Percentiles rank a stretch among this genome's conserved stretches.
Conservation (phyloP, 2,113 vertebrate species). For the Apeltes quadracus region DNA sequence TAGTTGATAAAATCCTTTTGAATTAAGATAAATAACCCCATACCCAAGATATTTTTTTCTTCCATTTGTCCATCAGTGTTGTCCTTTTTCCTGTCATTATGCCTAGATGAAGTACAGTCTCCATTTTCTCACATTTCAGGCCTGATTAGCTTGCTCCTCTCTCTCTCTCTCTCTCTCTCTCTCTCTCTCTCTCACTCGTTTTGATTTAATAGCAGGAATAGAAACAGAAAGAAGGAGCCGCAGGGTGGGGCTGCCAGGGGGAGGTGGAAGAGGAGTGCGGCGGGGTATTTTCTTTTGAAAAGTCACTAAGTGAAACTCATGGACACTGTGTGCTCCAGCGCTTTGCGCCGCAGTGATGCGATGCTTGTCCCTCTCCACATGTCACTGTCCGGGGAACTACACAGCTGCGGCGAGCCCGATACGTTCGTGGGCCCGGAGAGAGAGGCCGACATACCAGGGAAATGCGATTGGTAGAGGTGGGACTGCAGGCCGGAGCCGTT, state of each 20-base stretch:
- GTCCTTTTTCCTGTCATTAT: slow-evolving; percentile 38
- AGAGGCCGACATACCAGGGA: slow-evolving; percentile 95
- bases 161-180: slow-evolving; percentile 25
- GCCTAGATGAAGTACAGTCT: slow-evolving; percentile 50
- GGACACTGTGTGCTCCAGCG: slow-evolving; percentile 98
- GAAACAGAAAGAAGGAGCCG: slow-evolving; percentile 47
- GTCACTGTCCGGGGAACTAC: slow-evolving; percentile 97
- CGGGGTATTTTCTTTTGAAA: slow-evolving; percentile 12
- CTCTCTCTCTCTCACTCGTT: slow-evolving; percentile 35
- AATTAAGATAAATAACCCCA: slow-evolving; percentile 67
- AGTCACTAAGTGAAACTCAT: slow-evolving; percentile 97
- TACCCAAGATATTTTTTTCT: slow-evolving; percentile 32
- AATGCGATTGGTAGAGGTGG: slow-evolving; percentile 96
- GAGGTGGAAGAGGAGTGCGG: slow-evolving; percentile 1
- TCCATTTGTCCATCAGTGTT: slow-evolving; percentile 48
- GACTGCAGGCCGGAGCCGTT: slow-evolving; percentile 95
- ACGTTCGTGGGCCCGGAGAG: slow-evolving; percentile 93
- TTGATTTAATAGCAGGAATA: slow-evolving; percentile 57
- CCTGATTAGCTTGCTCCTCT: slow-evolving; percentile 52
- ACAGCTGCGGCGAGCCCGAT: slow-evolving; percentile 94
- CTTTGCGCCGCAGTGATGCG: slow-evolving; percentile 96
- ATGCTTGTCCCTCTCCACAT: slow-evolving; percentile 99
- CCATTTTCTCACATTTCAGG: slow-evolving; percentile 49
- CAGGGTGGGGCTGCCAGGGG: background rate
- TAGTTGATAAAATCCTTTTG: slow-evolving; percentile 63